Evolutionary conservation across 35 echinoderm and acorn worm genomes (phyloP), one percentile per base, ranked within the genome.

Genomic region (Lytechinus variegatus): DNA sequence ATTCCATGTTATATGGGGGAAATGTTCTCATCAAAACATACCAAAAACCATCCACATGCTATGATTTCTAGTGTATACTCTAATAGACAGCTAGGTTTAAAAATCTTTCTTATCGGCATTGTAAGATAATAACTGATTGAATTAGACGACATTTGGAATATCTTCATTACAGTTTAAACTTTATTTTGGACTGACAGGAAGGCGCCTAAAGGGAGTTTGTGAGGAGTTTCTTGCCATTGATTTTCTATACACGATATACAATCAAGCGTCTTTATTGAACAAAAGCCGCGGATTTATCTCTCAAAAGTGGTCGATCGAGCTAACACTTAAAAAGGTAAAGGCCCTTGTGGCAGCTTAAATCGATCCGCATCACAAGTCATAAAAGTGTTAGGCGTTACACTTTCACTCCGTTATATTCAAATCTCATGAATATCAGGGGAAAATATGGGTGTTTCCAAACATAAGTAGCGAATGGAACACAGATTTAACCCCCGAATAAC

Each of bases 281-380:
- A 90, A 90, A 52, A 54, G 29, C 16, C 16, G 10, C 1, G 27
- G 29, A 44, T 51, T 90, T 90, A 54, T 90, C 27, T 52, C 33
- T 90, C 29, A 52, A 90, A 10, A 52, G 9, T 52, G 52, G 88
- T 90, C 88, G 88, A 90, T 51, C 88, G 88, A 29, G 52, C 88
- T 44, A 90, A 90, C 88, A 90, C 88, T 90, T 90, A 52, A 90
- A 44, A 54, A 2, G 88, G 88, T 12, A 90, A 52, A 90, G 88
- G 5, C 88, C 52, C 29, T 90, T 90, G 88, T 52, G 52, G 8
- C 28, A 44, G 88, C 28, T 90, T 90, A 90, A 54, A 90, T 90
- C 88, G 88, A 90, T 90, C 88, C 10, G 52, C 28, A 19, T 90
- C 88, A 54, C 52, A 54, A 90, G 88, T 90, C 88, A 90, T 90